Conservation (phyloP, 1,140 invertebrate species). For the Nixonia krombeini region DNA sequence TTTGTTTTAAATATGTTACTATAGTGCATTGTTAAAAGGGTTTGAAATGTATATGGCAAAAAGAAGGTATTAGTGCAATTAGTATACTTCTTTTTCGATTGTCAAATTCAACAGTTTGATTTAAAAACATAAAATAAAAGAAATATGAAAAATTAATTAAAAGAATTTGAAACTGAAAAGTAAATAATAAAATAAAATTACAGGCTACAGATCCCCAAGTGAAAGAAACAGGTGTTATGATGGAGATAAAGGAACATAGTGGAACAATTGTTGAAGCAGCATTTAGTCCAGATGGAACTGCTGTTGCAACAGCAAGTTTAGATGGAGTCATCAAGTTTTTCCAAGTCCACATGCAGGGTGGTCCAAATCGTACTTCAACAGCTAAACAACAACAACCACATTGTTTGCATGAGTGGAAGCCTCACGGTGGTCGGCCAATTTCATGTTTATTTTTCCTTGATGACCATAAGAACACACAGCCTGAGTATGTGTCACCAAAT, state of each 20-base stretch:
- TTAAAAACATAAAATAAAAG: too few relatives aligned
- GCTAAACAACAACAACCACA: constrained; percentile 71
- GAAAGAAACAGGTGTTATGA: constrained; percentile 58
- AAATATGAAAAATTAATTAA: too few relatives aligned
- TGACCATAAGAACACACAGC: constrained; percentile 85
- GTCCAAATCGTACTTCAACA: background rate
- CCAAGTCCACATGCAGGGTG: constrained; percentile 75
- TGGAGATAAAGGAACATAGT: constrained; percentile 79
- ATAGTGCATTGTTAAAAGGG: too few relatives aligned
- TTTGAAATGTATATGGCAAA: too few relatives aligned
- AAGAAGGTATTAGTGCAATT: too few relatives aligned
- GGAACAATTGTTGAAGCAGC: constrained; percentile 87
- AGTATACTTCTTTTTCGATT: too few relatives aligned
- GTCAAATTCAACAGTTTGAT: too few relatives aligned
- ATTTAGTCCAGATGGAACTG: constrained; percentile 94
- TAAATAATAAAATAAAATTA: too few relatives aligned
- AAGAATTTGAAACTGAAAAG: too few relatives aligned
- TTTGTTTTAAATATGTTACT: too few relatives aligned
- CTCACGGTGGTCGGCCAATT: constrained; percentile 88
- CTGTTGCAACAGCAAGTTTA: constrained; percentile 87
- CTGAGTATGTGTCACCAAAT: constrained; percentile 78
- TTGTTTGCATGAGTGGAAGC: constrained; percentile 92
- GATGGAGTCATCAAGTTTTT: constrained; percentile 95
- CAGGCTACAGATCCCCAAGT: constrained; percentile 53
- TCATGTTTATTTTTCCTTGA: constrained; percentile 92